These are phyloP conservation scores for Enoplosus armatus DNA, from an alignment of 2,797 vertebrate species.

Conservation along the genomic window DNA sequence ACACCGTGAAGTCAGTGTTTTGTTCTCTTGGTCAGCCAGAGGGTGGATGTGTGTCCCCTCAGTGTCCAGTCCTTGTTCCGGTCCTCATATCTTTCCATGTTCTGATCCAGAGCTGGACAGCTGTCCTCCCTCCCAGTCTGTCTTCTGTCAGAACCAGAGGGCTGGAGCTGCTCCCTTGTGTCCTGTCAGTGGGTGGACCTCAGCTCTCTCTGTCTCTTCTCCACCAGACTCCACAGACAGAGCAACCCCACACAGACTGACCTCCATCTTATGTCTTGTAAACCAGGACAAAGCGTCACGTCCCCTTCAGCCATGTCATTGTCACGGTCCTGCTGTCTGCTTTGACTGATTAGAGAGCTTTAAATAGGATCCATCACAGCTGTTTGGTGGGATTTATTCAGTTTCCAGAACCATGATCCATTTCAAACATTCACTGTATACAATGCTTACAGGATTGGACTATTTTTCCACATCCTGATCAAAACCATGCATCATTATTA, in stretches of 20 bases:
- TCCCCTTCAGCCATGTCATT: conserved; percentile 9
- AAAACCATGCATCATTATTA: conserved; percentile 37
- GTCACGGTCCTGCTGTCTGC: conserved; percentile 16
- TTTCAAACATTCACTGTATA: conserved; percentile 15
- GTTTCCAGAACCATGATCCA: conserved; percentile 6
- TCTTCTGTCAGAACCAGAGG: conserved; percentile 37
- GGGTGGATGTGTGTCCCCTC: conserved; percentile 14
- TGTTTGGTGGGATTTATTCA: conserved; percentile 7
- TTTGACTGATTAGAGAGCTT: background rate
- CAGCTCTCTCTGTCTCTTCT: conserved; percentile 13
- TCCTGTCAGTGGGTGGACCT: conserved; percentile 37
- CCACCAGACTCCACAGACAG: conserved; percentile 15
- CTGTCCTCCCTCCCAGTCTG: conserved; percentile 36
- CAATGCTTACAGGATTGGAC: conserved; percentile 9
- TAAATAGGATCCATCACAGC: conserved; percentile 27
- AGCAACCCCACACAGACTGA: conserved; percentile 18
- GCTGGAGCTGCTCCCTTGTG: conserved; percentile 38
- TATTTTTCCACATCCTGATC: conserved; percentile 24
- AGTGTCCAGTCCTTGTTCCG: conserved; percentile 28
- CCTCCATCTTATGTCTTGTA: conserved; percentile 23
- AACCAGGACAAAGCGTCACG: conserved; percentile 21
- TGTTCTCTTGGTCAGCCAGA: background rate
- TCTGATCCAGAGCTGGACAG: conserved; percentile 24
- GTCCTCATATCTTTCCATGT: conserved; percentile 10
- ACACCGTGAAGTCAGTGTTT: conserved; percentile 22